phyloP scores from a whole-genome alignment of 2,113 vertebrate species.

The Ranitomeya imitator region DNA sequence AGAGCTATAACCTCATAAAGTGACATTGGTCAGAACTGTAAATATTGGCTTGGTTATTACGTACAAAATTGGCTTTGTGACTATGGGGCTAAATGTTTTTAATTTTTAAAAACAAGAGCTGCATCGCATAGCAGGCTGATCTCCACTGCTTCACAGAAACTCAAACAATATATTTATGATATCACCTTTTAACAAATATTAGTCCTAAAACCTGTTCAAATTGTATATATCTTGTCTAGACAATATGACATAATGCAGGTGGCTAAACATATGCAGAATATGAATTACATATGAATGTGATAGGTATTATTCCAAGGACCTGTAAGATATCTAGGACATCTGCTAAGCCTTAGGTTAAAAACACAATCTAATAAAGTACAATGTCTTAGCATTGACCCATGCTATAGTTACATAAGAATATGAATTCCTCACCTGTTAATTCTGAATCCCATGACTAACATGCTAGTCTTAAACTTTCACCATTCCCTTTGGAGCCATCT shows the following conservation, averaged over 20 bases:
- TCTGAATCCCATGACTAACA: slow-evolving; percentile 52
- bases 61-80: too few species aligned
- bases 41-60: too few species aligned
- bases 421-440: slow-evolving; percentile 51
- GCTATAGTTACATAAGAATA: slow-evolving; percentile 41
- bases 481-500: not conserved
- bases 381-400: slow-evolving; percentile 32
- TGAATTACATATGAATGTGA: not conserved
- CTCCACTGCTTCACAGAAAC: not conserved
- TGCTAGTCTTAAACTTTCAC: slow-evolving; percentile 28
- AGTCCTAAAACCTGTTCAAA: not conserved
- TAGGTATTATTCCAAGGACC: not conserved
- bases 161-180: not conserved
- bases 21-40: too few species aligned
- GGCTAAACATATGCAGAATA: not conserved
- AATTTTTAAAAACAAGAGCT: not conserved
- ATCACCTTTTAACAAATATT: not conserved
- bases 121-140: not conserved
- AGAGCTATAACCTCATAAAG: too few species aligned
- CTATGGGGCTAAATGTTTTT: too few species aligned
- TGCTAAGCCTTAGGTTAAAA: slow-evolving; percentile 45
- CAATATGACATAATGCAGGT: not conserved
- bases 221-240: not conserved
- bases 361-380: slow-evolving; percentile 24
- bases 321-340: slow-evolving; percentile 31